Base-by-base conservation (phyloP, 2,888 invertebrate genomes). In the Morpho deidamia region DNA sequence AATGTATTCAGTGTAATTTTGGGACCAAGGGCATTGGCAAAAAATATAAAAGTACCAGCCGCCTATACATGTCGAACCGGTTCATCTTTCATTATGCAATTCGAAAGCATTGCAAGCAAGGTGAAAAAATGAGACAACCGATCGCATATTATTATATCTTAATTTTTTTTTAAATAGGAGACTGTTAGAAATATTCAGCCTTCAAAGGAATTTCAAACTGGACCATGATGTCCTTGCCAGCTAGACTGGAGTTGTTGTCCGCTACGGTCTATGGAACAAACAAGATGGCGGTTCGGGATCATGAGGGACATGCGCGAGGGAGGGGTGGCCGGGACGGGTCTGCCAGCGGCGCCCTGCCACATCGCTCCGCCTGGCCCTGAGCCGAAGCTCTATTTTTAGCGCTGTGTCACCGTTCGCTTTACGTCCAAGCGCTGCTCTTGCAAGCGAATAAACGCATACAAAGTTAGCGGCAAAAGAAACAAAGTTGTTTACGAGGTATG, bases 321-420 rank as follows among this genome's bases (percentile, higher is more conserved):
- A 70, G 78, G 76, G 81, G 76, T 73, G 67, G 68, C 62, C 72
- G 64, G 67, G 67, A 69, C 65, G 64, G 65, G 65, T 62, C 65
- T 61, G 63, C 61, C 57, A 59, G 58, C 58, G 61, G 61, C 61
- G 62, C 59, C 67, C 71, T 69, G 68, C 67, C 69, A 72, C 74
- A 70, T 69, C 72, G 66, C 67, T 63, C 61, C 69, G 71, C 73
- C 73, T 74, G 75, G 74, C 71, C 71, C 63, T 65, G 68, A 70
- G 71, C 66, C 64, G 68, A 64, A 73, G 71, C 79, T 83, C 86
- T 88, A 88, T 89, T 88, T 90, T 81, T 88, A 88, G 88, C 83
- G 81, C 78, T 84, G 86, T 85, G 87, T 86, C 88, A 87, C 82
- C 80, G 76, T 72, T 76, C 77, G 76, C 78, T 71, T 69, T 56